Evolutionary conservation across 2,888 invertebrate species (phyloP).

Genomic region (Sminthurinus aureus): DNA sequence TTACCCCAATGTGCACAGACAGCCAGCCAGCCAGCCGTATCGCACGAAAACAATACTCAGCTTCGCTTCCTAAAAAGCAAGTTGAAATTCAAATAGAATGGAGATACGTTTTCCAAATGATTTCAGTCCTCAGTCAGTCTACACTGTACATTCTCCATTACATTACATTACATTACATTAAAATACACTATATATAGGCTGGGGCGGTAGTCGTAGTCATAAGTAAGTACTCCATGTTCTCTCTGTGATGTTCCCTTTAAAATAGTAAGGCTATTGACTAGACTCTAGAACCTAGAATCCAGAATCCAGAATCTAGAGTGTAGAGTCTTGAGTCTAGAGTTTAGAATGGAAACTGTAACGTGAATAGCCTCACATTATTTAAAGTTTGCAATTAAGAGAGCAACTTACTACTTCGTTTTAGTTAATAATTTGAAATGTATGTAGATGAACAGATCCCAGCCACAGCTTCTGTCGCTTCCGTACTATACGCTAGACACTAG

Average conservation of each 20-base stretch:
- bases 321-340: no score
- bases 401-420: not conserved
- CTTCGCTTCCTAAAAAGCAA: not conserved
- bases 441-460: not conserved
- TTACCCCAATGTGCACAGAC: no score
- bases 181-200: not conserved
- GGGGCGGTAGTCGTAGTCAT: not conserved
- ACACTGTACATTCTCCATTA: no score
- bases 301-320: no score
- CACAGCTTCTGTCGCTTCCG: no score
- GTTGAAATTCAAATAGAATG: not conserved
- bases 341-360: not conserved
- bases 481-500: no score
- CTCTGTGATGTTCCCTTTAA: not conserved
- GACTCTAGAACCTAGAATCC: not conserved
- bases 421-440: conserved; percentile 15
- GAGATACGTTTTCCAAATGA: not conserved
- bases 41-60: no score
- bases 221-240: not conserved
- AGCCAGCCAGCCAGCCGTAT: no score
- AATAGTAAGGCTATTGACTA: not conserved
- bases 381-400: conserved; percentile 8
- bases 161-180: not conserved
- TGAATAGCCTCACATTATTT: conserved; percentile 32
- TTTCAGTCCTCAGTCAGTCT: not conserved